These are phyloP conservation scores for Lysiphlebus fabarum DNA, from an alignment of 1,140 invertebrate species.

Conservation along the genomic window DNA sequence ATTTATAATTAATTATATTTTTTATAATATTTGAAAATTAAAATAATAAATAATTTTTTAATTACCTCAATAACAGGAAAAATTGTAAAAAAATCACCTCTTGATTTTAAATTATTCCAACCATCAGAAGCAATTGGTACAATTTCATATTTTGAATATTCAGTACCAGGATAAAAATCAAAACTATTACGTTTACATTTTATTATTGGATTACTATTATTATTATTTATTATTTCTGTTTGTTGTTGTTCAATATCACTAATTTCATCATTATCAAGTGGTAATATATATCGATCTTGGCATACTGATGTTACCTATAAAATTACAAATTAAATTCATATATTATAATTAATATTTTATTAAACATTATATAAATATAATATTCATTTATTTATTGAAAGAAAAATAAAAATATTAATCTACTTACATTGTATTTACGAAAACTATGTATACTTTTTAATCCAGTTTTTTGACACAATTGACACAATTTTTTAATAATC, in stretches of 20 bases:
- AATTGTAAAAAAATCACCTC: conserved; percentile 77
- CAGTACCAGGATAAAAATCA: conserved; percentile 69
- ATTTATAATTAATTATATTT: no score
- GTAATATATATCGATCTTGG: no score
- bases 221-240: background rate
- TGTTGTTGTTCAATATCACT: background rate
- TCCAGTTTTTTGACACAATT: background rate
- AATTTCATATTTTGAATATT: conserved; percentile 64
- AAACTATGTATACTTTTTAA: background rate
- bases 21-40: no score
- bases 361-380: no score
- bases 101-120: conserved; percentile 74
- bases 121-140: conserved; percentile 73
- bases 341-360: no score
- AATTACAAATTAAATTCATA: no score
- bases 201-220: conserved; percentile 60
- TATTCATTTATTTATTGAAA: no score
- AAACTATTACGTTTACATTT: conserved; percentile 64
- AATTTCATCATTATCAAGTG: background rate
- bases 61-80: conserved; percentile 55
- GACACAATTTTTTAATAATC: background rate
- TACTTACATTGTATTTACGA: conserved; percentile 8
- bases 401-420: no score
- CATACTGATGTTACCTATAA: no score
- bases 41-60: background rate